Evolutionary conservation across 2,888 invertebrate species (phyloP).

Genomic region (Oscheius sp.): DNA sequence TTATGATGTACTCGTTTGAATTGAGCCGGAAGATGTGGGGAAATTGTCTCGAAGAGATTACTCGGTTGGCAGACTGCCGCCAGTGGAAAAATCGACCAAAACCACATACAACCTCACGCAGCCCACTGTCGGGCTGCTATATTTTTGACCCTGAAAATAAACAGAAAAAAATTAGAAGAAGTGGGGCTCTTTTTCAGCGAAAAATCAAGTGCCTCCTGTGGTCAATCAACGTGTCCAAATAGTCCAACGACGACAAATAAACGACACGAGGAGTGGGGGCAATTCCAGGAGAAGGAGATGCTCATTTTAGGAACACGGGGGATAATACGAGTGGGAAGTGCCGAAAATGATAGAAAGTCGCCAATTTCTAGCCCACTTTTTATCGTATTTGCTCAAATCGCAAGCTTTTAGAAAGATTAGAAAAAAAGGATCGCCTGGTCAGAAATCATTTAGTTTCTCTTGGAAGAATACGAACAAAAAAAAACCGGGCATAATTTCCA

Average conservation of each 20-base stretch:
- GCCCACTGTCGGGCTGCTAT: conserved; percentile 9
- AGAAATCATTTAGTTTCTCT: too few species aligned
- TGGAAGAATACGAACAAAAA: too few species aligned
- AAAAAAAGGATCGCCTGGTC: too few species aligned
- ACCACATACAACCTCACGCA: conserved; percentile 16
- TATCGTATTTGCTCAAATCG: too few species aligned
- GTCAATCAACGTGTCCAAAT: conserved; percentile 25
- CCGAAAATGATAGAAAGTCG: not conserved
- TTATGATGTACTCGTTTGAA: conserved; percentile 42
- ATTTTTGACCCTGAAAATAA: conserved; percentile 9
- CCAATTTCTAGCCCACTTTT: too few species aligned
- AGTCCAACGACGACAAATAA: not conserved
- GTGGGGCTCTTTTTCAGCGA: conserved; percentile 1
- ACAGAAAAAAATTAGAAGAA: not conserved
- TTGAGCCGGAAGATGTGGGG: conserved; percentile 42
- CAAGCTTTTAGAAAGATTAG: too few species aligned
- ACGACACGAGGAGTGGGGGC: not conserved
- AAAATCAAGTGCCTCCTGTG: not conserved
- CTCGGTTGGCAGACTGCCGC: conserved; percentile 20
- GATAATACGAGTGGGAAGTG: not conserved
- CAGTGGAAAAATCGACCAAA: conserved; percentile 9
- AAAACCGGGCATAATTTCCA: too few species aligned
- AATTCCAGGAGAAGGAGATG: not conserved
- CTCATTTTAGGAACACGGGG: not conserved
- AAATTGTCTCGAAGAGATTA: conserved; percentile 23